These are phyloP conservation scores for Panagrolaimus sp. DNA, from an alignment of 1,140 invertebrate genomes.

Conservation along the genomic window DNA sequence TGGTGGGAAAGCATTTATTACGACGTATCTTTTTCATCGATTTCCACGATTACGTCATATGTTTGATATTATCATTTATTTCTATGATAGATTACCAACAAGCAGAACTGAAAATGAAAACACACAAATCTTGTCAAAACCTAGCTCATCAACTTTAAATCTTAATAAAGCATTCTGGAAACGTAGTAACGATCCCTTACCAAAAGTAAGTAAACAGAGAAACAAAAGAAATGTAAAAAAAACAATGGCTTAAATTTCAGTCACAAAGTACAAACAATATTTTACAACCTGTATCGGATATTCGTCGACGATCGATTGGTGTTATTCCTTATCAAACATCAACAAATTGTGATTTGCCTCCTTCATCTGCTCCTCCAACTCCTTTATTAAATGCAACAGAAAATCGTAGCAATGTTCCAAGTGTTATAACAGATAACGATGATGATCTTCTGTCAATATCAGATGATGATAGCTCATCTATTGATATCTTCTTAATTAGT, in stretches of 20 bases:
- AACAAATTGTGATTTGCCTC: too few relatives aligned
- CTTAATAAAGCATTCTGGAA: background rate
- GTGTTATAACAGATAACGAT: too few relatives aligned
- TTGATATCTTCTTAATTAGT: slow-evolving; percentile 16
- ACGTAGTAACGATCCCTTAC: background rate
- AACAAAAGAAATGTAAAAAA: too few relatives aligned
- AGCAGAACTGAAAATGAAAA: background rate
- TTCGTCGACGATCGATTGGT: slow-evolving; percentile 5
- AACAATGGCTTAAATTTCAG: background rate
- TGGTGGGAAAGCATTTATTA: slow-evolving; percentile 46
- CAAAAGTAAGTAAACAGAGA: background rate
- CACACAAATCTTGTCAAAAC: background rate
- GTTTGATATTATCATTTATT: slow-evolving; percentile 48
- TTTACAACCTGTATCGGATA: background rate
- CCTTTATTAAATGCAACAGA: too few relatives aligned
- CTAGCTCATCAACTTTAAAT: background rate
- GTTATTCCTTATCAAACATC: slow-evolving; percentile 5
- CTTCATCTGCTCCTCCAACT: too few relatives aligned
- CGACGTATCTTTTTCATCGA: slow-evolving; percentile 46
- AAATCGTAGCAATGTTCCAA: too few relatives aligned
- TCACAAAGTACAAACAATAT: slow-evolving; percentile 4
- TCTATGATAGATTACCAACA: slow-evolving; percentile 44
- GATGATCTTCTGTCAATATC: too few relatives aligned
- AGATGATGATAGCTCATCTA: background rate
- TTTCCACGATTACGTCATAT: slow-evolving; percentile 38